Conservation (phyloP, 2,113 vertebrate genomes). For the Crotalus viridis region DNA sequence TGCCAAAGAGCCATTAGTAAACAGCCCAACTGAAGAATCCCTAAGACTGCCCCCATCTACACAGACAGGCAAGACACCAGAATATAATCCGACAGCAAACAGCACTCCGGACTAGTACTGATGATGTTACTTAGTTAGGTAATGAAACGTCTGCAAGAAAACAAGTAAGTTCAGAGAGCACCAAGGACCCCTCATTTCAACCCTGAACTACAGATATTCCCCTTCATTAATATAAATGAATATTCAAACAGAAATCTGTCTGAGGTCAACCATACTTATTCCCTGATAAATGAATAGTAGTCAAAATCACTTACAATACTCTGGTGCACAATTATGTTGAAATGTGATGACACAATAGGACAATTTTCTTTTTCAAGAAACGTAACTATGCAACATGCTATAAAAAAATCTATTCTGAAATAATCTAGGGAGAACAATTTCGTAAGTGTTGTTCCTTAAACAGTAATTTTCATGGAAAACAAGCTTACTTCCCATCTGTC, state of each 20-base stretch:
- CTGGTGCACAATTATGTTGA: background rate
- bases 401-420: constrained; percentile 5
- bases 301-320: background rate
- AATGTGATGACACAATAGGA: background rate
- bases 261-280: background rate
- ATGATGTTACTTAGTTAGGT: too few relatives aligned
- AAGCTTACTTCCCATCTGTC: constrained; percentile 13
- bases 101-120: too few relatives aligned
- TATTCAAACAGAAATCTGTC: background rate
- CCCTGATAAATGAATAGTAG: background rate
- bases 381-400: background rate
- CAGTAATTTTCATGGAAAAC: constrained; percentile 11
- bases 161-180: too few relatives aligned
- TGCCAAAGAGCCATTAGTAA: too few relatives aligned
- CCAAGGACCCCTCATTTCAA: too few relatives aligned
- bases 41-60: too few relatives aligned
- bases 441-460: constrained; percentile 19
- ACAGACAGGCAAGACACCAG: too few relatives aligned
- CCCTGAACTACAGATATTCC: too few relatives aligned
- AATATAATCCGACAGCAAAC: too few relatives aligned
- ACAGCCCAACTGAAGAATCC: too few relatives aligned
- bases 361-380: background rate
- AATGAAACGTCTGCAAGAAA: too few relatives aligned
- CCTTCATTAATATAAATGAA: background rate
- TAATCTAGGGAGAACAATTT: constrained; percentile 12